Evolutionary conservation across 53 echinoderm and acorn worm genomes (phyloP).

Genomic region (Pentamera pediparva): DNA sequence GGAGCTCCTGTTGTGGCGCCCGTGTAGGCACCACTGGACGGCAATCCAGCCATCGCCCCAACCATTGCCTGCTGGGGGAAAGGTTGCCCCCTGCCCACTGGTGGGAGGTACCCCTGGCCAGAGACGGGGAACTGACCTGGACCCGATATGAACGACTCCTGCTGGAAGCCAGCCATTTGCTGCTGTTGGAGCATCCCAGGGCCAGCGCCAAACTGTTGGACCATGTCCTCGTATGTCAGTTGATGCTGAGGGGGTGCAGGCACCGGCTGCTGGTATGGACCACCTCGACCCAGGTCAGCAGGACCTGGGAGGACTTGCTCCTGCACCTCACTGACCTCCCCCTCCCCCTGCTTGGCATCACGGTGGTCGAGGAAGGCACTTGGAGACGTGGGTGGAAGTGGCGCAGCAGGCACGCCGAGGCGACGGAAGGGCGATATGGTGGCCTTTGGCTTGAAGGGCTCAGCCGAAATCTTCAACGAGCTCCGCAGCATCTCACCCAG

Average conservation of each 20-base stretch:
- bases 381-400: not conserved
- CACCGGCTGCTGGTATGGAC: not conserved
- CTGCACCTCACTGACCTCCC: not conserved
- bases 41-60: too few species aligned
- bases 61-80: too few species aligned
- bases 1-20: too few species aligned
- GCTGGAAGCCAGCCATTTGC: too few species aligned
- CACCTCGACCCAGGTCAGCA: not conserved
- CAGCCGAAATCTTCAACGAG: constrained; percentile 21
- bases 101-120: too few species aligned
- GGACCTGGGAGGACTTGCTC: not conserved
- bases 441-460: constrained; percentile 23
- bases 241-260: too few species aligned
- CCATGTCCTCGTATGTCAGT: too few species aligned
- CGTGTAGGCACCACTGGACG: too few species aligned
- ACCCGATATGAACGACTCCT: too few species aligned
- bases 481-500: constrained; percentile 16
- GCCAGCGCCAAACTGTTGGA: too few species aligned
- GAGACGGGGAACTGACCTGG: not conserved
- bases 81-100: too few species aligned
- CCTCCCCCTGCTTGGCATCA: not conserved
- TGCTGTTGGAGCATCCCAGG: too few species aligned
- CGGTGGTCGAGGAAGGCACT: constrained; percentile 20
- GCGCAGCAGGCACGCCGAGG: not conserved
- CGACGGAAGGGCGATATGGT: constrained; percentile 11